phyloP scores from a whole-genome alignment of 35 echinoderm and acorn worm genomes.

The Strongylocentrotus purpuratus region DNA sequence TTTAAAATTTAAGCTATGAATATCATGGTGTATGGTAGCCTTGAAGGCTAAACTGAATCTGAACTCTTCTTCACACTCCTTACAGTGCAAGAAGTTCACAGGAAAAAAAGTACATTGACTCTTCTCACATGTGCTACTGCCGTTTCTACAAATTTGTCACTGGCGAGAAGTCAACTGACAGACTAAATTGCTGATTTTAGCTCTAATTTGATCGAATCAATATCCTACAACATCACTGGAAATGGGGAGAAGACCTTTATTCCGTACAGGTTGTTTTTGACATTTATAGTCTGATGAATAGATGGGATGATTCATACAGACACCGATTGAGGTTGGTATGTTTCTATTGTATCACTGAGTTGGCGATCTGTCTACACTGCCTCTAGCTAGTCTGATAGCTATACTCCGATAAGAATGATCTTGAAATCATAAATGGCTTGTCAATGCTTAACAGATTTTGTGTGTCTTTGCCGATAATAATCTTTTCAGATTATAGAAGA shows the following conservation, averaged over 20 bases:
- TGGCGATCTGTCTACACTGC: neutral
- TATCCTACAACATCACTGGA: slow-evolving; percentile 10
- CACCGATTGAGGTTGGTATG: neutral
- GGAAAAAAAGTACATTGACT: neutral
- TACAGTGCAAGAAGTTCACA: slow-evolving; percentile 2
- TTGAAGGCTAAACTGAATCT: neutral
- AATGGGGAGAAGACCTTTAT: neutral
- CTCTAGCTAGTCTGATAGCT: neutral
- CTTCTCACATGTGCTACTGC: neutral
- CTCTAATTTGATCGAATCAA: neutral
- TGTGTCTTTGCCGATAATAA: too few species aligned
- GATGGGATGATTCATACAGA: neutral
- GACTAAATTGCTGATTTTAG: slow-evolving; percentile 2
- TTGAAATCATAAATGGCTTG: too few species aligned
- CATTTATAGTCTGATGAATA: neutral
- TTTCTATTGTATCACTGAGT: neutral
- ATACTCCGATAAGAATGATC: neutral
- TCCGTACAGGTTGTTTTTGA: neutral
- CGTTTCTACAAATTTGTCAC: neutral
- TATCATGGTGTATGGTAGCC: neutral
- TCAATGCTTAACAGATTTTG: too few species aligned
- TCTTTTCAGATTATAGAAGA: too few species aligned
- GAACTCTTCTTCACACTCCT: neutral
- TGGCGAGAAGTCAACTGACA: neutral
- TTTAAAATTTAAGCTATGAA: neutral